phyloP scores from a whole-genome alignment of 2,888 invertebrate genomes.

The Drosophila prolongata region DNA sequence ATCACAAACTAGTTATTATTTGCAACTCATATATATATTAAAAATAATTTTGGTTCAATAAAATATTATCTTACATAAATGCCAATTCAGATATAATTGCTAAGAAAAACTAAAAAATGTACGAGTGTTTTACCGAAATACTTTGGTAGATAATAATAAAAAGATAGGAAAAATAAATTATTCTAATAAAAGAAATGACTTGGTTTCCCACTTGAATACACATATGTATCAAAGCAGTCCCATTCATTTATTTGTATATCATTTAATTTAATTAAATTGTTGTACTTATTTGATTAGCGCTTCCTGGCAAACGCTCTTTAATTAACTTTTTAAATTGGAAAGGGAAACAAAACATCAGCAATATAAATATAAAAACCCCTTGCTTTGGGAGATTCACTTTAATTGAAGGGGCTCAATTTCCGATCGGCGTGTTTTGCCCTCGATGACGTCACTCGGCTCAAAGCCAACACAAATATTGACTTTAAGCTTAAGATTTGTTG shows the following conservation, averaged over 20 bases:
- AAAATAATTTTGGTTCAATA: too few species aligned
- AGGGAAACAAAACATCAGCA: neutral
- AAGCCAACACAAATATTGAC: constrained; percentile 33
- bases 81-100: too few species aligned
- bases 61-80: too few species aligned
- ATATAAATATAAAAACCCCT: constrained; percentile 5
- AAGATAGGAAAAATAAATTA: neutral
- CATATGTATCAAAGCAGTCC: neutral
- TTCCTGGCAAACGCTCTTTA: constrained; percentile 4
- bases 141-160: too few species aligned
- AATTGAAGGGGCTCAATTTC: constrained; percentile 29
- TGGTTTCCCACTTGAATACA: neutral
- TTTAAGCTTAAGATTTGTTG: constrained; percentile 28
- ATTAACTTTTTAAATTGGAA: constrained; percentile 10
- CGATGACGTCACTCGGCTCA: constrained; percentile 32
- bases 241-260: neutral
- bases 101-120: too few species aligned
- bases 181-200: neutral
- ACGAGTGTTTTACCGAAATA: too few species aligned
- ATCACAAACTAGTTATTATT: too few species aligned
- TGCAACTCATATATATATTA: too few species aligned
- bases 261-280: neutral
- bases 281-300: neutral
- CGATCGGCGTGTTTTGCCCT: constrained; percentile 21
- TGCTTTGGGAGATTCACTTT: constrained; percentile 13